Evolutionary conservation across 1,140 invertebrate genomes (phyloP).

Genomic region (Leucophenga varia): DNA sequence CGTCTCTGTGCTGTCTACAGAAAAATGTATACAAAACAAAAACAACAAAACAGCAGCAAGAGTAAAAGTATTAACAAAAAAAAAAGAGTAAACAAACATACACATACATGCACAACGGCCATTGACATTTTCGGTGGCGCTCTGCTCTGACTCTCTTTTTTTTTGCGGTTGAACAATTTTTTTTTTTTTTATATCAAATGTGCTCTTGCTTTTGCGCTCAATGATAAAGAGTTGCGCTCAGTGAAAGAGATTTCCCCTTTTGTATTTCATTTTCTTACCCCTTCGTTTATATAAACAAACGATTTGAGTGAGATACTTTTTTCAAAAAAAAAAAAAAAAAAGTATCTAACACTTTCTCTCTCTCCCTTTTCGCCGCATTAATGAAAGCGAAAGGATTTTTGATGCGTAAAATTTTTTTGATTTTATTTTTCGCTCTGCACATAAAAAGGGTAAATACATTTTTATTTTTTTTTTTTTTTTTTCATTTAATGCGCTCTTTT

Average conservation of each 20-base stretch:
- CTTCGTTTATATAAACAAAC: conserved; percentile 21
- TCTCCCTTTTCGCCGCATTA: conserved; percentile 15
- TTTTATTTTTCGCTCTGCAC: neutral
- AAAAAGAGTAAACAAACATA: no score
- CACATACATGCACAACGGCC: conserved; percentile 18
- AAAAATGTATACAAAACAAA: neutral
- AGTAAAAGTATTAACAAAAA: no score
- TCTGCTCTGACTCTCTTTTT: conserved; percentile 26
- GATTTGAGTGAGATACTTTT: conserved; percentile 34
- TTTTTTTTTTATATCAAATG: no score
- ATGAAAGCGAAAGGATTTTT: conserved; percentile 47
- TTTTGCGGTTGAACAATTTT: no score
- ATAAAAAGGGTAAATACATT: conserved; percentile 29
- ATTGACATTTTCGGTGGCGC: conserved; percentile 30
- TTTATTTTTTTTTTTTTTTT: neutral
- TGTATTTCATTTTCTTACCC: conserved; percentile 29
- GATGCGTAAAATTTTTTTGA: no score
- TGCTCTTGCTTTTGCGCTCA: conserved; percentile 20
- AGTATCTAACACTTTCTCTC: conserved; percentile 8
- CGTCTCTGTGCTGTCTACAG: conserved; percentile 42
- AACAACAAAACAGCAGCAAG: neutral
- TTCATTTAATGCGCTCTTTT: conserved; percentile 11
- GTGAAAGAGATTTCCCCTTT: conserved; percentile 26
- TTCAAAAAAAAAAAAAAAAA: no score
- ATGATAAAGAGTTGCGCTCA: conserved; percentile 14